A percentile compares a stretch with the other conserved stretches of the same genome.
phyloP scores from a whole-genome alignment of 2,797 vertebrate genomes.

The Valencia hispanica region DNA sequence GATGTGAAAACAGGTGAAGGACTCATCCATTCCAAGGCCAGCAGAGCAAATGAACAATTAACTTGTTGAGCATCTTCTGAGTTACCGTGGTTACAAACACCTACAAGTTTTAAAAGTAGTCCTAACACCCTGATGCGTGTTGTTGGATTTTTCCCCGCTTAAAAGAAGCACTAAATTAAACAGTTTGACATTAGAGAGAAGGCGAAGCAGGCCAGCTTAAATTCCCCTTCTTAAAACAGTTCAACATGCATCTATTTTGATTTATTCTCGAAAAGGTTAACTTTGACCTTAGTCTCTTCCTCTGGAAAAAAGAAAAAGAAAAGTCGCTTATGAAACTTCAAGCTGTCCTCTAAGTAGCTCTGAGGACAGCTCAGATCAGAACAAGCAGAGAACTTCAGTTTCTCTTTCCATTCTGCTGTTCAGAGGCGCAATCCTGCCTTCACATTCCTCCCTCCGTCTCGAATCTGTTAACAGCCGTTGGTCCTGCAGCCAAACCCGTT shows the following conservation, averaged over 20 bases:
- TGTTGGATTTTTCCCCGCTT: not conserved
- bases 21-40: conserved; percentile 32
- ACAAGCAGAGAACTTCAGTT: not conserved
- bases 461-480: not conserved
- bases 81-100: conserved; percentile 30
- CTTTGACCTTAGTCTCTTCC: not conserved
- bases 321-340: not conserved
- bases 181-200: not conserved
- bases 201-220: not conserved
- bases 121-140: not conserved
- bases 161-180: not conserved
- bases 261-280: not conserved
- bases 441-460: not conserved
- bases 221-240: not conserved
- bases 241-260: not conserved
- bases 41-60: conserved; percentile 21
- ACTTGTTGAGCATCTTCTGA: not conserved
- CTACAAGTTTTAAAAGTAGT: conserved; percentile 15
- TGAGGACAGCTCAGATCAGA: not conserved
- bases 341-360: not conserved
- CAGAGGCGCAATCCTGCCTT: not conserved
- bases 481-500: not conserved
- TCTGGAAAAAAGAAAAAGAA: not conserved
- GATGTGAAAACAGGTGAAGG: not conserved
- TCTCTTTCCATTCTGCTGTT: not conserved